Base-by-base conservation (phyloP, 37 sponge, comb jelly and placozoan genomes). In the Chondrilla cf. caribensis region DNA sequence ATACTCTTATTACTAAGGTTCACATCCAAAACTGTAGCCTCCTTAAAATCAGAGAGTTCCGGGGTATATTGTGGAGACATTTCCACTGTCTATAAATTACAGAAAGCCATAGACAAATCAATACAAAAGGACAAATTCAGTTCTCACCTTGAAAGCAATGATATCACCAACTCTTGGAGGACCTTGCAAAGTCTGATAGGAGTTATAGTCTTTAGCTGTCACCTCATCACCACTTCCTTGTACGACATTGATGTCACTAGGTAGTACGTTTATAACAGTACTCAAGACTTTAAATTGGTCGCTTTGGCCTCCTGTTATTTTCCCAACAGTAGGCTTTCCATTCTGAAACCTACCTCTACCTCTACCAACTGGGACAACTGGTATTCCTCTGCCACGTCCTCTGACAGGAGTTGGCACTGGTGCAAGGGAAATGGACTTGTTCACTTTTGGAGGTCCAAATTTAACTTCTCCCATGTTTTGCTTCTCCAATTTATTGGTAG, bases 51-150 rank as follows among this genome's bases (percentile, higher is more conserved):
- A n/a, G 76, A 73, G 18, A 73, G 76, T 73, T 39, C 44, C 1
- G 76, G 76, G 18, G 76, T 39, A 42, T 73, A 73, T 2, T 73
- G 38, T 18, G 76, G 36, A 43, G 76, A 43, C 76, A 73, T 73
- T 37, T 73, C 76, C 76, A 73, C 17, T 25, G 40, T 14, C 76
- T 62, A 15, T n/a, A 62, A 7, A n/a, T n/a, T n/a, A 62, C 64
- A 29, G 6, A 29, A 7, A n/a, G 18, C 25, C 18, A 19, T n/a
- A 29, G 64, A 62, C 29, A 62, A 62, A 62, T 19, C 7, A 29
- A 62, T 62, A 29, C 57, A 55, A 55, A 19, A 17, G 57, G 57
- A 62, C 18, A 19, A n/a, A 19, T 7, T 62, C 18, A n/a, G 29
- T 11, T 14, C 7, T 73, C 25, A 73, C 76, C 43, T 73, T 39